Percentiles rank a stretch among this genome's conserved stretches.
These are phyloP conservation scores for Ciconia nigra DNA, from an alignment of 2,797 vertebrate species.

Conservation along the genomic window DNA sequence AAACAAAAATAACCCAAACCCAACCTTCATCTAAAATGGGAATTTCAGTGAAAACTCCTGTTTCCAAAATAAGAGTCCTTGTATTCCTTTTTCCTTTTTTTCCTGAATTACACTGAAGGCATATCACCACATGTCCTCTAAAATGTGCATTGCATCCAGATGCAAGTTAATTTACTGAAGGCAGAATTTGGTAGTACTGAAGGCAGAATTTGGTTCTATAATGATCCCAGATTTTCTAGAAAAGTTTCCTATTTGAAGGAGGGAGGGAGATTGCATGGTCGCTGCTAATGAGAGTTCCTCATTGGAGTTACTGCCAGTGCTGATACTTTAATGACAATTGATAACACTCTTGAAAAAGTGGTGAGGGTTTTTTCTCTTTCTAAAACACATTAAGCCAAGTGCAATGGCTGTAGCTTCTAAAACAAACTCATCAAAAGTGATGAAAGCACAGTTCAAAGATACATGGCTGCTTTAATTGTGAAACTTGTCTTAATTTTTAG, in stretches of 20 bases:
- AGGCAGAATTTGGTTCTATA: background rate
- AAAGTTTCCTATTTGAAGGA: background rate
- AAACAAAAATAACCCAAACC: background rate
- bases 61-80: background rate
- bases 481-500: background rate
- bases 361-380: background rate
- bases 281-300: background rate
- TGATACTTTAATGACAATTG: background rate
- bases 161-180: background rate
- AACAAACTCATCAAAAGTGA: background rate
- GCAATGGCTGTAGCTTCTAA: background rate
- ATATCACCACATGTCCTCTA: background rate
- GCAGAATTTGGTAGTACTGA: background rate
- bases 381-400: background rate
- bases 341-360: background rate
- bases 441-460: background rate
- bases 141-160: background rate
- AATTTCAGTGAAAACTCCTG: background rate
- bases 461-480: background rate
- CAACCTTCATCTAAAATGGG: background rate
- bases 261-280: fast-evolving
- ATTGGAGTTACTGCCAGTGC: background rate
- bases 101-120: background rate
- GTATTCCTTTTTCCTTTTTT: background rate
- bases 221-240: background rate